Conservation (phyloP, 2,888 invertebrate genomes). For the Lycia hirtaria region DNA sequence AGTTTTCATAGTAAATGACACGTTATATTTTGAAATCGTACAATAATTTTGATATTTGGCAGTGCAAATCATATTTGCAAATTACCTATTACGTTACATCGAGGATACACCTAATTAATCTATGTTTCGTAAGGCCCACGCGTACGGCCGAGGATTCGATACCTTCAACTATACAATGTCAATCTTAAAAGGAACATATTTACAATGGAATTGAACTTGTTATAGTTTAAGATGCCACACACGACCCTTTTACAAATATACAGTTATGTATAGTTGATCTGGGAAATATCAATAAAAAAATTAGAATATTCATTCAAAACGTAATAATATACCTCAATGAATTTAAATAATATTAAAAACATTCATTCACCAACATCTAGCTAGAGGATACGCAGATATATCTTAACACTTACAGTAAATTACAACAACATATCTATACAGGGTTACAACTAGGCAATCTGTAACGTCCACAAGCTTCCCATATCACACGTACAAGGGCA, state of each 20-base stretch:
- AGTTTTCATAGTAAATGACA: too few relatives aligned
- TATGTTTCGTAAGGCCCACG: conserved; percentile 5
- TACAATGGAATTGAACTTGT: conserved; percentile 8
- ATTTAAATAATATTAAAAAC: conserved; percentile 82
- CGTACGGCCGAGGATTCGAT: not conserved
- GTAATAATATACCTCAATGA: conserved; percentile 51
- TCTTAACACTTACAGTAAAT: conserved; percentile 78
- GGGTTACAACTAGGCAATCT: conserved; percentile 64
- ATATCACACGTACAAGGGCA: conserved; percentile 78
- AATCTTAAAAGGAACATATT: conserved; percentile 11
- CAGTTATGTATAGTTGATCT: not conserved
- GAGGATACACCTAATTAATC: conserved; percentile 9
- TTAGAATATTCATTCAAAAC: conserved; percentile 34
- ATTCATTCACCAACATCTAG: conserved; percentile 63
- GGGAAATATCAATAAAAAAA: conserved; percentile 7
- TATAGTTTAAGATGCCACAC: conserved; percentile 7
- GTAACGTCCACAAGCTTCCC: conserved; percentile 55
- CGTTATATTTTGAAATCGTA: conserved; percentile 25
- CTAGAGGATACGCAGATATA: conserved; percentile 69
- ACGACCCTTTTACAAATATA: not conserved
- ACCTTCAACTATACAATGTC: not conserved
- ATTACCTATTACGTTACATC: conserved; percentile 8
- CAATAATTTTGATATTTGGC: conserved; percentile 40
- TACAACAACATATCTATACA: conserved; percentile 66
- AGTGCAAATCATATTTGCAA: conserved; percentile 45